Base-by-base conservation (phyloP, 2,888 invertebrate genomes). In the Odontocolon sp. region DNA sequence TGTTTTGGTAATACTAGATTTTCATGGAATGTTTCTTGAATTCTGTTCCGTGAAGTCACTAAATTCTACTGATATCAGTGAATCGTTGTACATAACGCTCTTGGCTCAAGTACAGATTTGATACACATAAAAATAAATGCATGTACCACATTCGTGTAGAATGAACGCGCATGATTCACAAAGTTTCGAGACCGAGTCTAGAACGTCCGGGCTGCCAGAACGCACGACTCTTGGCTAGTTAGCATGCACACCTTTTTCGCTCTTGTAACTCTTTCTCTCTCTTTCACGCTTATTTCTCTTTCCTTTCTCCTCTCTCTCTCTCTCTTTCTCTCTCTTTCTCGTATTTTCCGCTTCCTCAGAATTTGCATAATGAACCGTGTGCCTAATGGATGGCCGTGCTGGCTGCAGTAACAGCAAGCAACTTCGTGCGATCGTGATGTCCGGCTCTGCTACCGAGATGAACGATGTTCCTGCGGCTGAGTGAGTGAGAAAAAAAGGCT, bases 321-420 rank as follows among this genome's bases (percentile, higher is more conserved):
- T 61, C 1, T 14, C 6, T 2, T 8, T 36, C 16, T 6, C 42
- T 42, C n/a, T n/a, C n/a, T n/a, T n/a, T n/a, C n/a, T 26, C 45
- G 42, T 57, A 66, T 50, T 66, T 72, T 57, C 21, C 21, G 28
- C 26, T 23, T 8, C 26, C 56, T 9, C 40, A 66, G 54, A 72
- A 72, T 66, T 72, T 72, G 38, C 66, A 66, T 66, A 72, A 72
- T 66, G 50, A 72, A 72, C 31, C 57, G 47, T 36, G 33, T 26
- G 6, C 31, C 31, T 52, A 66, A 72, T 52, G 38, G 56, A 59
- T 42, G 26, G 28, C 42, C 31, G 33, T 57, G 57, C n/a, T 56
- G 57, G 66, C 56, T 31, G 33, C 54, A 26, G 28, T 54, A 54
- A 67, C 66, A 64, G 21, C 21, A 31, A 1, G 18, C 28, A 5